A percentile compares a stretch with the other conserved stretches of the same genome.
Conservation (phyloP, 2,888 invertebrate species). For the Caenorhabditis angaria region DNA sequence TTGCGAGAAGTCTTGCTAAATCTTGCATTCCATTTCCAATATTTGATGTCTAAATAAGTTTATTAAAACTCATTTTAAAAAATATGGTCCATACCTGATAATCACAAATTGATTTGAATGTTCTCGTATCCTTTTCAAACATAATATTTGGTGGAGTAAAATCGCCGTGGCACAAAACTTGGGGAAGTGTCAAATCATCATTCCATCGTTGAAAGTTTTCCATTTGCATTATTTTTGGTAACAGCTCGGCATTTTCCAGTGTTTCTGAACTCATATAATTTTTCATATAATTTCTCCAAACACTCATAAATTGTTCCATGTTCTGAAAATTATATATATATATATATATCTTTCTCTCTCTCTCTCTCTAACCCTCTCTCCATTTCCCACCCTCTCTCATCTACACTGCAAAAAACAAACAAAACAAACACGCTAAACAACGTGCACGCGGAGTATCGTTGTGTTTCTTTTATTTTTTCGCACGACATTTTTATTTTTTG, state of each 20-base stretch:
- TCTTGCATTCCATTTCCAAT: constrained; percentile 36
- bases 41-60: constrained; percentile 23
- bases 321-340: neutral
- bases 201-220: neutral
- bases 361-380: too few species aligned
- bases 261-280: neutral
- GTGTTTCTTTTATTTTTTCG: too few species aligned
- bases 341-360: too few species aligned
- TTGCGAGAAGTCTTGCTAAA: constrained; percentile 27
- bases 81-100: neutral
- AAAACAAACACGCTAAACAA: too few species aligned
- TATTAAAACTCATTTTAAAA: neutral
- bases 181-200: neutral
- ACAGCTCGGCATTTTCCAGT: neutral
- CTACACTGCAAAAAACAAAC: too few species aligned
- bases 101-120: neutral
- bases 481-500: neutral
- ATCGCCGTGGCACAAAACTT: neutral
- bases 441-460: too few species aligned
- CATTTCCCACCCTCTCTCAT: too few species aligned
- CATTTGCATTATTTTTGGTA: neutral
- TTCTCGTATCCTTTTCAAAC: neutral
- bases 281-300: neutral
- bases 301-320: neutral
- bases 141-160: neutral